Base-by-base conservation (phyloP, 2,888 invertebrate species). In the Hyposoter dolosus region DNA sequence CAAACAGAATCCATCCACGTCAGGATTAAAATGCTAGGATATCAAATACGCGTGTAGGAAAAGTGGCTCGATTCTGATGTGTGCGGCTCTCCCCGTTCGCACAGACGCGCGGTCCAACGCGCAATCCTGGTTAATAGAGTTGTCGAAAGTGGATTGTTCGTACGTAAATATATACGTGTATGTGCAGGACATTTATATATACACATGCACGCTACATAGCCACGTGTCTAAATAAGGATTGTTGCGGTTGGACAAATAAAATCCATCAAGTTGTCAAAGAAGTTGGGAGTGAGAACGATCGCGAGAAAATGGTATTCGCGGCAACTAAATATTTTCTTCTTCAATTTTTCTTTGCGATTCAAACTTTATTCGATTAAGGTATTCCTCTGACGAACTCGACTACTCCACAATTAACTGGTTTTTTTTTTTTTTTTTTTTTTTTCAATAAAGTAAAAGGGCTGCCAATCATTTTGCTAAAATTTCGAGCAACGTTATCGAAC, bases 1-100 rank as follows among this genome's bases (percentile, higher is more conserved):
- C 93, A 93, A 94, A 93, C 92, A 93, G 92, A 92, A 94, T 94
- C 93, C 91, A 93, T 94, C 94, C 92, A 93, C 91, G 93, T 94
- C 94, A 93, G 93, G 93, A 93, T 93, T 94, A 93, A 93, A 94
- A 93, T 91, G 91, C 92, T 91, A 89, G 91, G 91, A 91, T 92
- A 93, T 92, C 91, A 92, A 92, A 93, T 92, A 92, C 90, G 89
- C 86, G 75, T 68, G 83, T 71, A 66, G 88, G 85, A 86, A 87
- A 87, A 89, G 84, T 84, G 79, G 60, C 76, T 65, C 79, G 66
- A 63, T 72, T n/a, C n/a, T 23, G 60, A n/a, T 45, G 63, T 17
- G 35, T 32, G 47, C 10, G 68, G 53, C 66, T 66, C 66, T 66
- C 80, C 32, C 72, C 76, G 66, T 77, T 72, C 80, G n/a, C 80